A percentile compares a stretch with the other conserved stretches of the same genome.
phyloP scores from a whole-genome alignment of 2,113 vertebrate species.

The Podilymbus podiceps region DNA sequence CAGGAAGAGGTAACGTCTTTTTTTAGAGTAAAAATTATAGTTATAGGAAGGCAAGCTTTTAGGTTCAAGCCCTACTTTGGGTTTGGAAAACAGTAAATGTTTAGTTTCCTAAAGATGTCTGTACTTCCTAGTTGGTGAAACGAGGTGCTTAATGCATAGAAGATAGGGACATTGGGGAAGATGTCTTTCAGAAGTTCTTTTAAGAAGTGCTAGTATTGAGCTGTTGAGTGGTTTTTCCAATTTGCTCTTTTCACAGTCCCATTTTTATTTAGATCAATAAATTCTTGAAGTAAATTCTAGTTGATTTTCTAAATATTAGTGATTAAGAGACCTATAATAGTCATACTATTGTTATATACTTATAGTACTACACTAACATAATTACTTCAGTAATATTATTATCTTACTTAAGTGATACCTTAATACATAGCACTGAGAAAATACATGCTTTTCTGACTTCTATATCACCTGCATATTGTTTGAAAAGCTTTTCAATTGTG shows the following conservation, averaged over 20 bases:
- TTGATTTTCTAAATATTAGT: neutral
- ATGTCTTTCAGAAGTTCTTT: neutral
- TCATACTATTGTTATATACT: neutral
- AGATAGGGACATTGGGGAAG: neutral
- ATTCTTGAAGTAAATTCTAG: neutral
- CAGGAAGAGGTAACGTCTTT: neutral
- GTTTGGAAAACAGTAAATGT: neutral
- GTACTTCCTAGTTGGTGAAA: neutral
- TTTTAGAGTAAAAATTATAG: neutral
- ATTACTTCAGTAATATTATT: neutral
- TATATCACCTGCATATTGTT: neutral
- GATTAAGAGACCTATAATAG: neutral
- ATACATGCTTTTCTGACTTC: neutral
- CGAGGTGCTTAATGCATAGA: neutral
- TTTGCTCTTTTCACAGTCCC: neutral
- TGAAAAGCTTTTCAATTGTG: neutral
- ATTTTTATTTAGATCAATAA: neutral
- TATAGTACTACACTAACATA: neutral
- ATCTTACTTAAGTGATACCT: neutral
- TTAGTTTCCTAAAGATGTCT: neutral
- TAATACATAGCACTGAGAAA: neutral
- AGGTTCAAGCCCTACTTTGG: neutral
- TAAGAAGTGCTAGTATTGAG: neutral
- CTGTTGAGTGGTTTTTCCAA: neutral
- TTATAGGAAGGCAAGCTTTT: neutral